phyloP scores from a whole-genome alignment of 2,888 invertebrate genomes.

The Dasypogon diadema region DNA sequence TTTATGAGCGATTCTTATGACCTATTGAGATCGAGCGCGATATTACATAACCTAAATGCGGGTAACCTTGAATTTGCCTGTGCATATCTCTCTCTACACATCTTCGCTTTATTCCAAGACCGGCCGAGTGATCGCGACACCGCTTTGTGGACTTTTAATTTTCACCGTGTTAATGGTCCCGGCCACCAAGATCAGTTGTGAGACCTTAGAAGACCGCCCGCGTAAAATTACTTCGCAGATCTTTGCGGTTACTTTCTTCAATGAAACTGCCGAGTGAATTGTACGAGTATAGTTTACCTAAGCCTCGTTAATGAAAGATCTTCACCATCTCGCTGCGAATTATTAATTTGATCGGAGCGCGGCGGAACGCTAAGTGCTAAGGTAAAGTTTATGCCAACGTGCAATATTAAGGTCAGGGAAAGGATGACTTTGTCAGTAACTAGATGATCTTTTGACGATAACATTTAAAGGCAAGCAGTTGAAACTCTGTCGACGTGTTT shows the following conservation, averaged over 20 bases:
- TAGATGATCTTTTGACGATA: slow-evolving; percentile 42
- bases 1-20: slow-evolving; percentile 45
- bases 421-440: slow-evolving; percentile 45
- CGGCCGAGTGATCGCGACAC: slow-evolving; percentile 6
- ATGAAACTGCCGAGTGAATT: neutral
- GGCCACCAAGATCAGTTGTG: slow-evolving; percentile 3
- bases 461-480: slow-evolving; percentile 32
- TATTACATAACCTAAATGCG: slow-evolving; percentile 53
- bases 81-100: slow-evolving; percentile 46
- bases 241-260: slow-evolving; percentile 27
- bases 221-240: neutral
- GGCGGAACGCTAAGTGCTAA: slow-evolving; percentile 17
- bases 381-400: slow-evolving; percentile 45
- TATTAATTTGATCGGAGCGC: slow-evolving; percentile 7
- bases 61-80: slow-evolving; percentile 51
- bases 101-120: slow-evolving; percentile 36
- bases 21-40: slow-evolving; percentile 49
- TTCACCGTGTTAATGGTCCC: slow-evolving; percentile 11
- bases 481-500: neutral
- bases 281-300: neutral
- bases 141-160: slow-evolving; percentile 25
- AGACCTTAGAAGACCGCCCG: slow-evolving; percentile 34
- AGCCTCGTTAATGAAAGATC: slow-evolving; percentile 2
- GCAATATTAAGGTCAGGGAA: slow-evolving; percentile 49
- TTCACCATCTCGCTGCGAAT: neutral